Evolutionary conservation across 1,140 invertebrate genomes (phyloP).

Genomic region (Aricia agestis): DNA sequence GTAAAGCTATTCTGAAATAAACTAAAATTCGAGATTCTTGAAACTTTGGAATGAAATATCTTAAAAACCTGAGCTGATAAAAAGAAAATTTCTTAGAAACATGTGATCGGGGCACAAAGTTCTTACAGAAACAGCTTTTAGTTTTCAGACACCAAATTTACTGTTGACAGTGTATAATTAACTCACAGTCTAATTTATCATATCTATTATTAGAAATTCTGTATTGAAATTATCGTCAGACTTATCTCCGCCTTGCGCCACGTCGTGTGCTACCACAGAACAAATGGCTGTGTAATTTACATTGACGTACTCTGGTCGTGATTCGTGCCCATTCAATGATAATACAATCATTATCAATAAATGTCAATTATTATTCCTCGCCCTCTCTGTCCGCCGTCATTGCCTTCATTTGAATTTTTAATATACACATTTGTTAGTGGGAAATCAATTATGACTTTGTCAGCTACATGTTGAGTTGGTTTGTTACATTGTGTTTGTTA

Average conservation of each 20-base stretch:
- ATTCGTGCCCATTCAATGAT: slow-evolving; percentile 10
- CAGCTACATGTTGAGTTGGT: background rate
- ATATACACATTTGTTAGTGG: slow-evolving; percentile 3
- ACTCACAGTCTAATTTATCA: no score
- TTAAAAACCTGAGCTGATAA: no score
- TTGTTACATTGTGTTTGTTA: background rate
- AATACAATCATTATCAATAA: slow-evolving; percentile 16
- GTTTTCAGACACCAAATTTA: no score
- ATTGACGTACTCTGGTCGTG: background rate
- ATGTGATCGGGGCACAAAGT: no score
- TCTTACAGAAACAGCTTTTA: no score
- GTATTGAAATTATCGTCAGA: background rate
- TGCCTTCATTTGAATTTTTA: slow-evolving; percentile 12
- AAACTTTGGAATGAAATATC: no score
- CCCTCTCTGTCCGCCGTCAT: background rate
- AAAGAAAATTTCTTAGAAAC: no score
- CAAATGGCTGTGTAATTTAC: slow-evolving; percentile 10
- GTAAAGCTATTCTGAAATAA: no score
- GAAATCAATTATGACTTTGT: slow-evolving; percentile 3
- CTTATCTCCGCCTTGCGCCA: background rate
- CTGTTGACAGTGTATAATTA: no score
- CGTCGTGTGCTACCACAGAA: background rate
- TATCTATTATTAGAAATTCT: no score
- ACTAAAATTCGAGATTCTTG: no score
- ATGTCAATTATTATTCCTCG: slow-evolving; percentile 10